Evolutionary conservation across 2,888 invertebrate species (phyloP).

Genomic region (Hyalella azteca): DNA sequence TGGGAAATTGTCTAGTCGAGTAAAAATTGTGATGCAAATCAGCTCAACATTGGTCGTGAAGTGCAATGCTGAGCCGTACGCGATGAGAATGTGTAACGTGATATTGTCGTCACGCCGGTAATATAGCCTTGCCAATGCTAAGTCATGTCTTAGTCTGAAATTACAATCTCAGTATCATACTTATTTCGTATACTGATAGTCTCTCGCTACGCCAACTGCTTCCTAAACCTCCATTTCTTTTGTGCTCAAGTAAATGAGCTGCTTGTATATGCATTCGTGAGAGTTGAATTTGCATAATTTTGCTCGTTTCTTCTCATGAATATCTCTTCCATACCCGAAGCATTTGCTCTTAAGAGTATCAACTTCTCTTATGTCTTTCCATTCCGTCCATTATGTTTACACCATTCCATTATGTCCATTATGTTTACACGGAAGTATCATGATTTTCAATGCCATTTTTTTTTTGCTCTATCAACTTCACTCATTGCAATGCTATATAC

Average conservation of each 20-base stretch:
- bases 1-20: too few species aligned
- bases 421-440: too few species aligned
- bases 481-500: too few species aligned
- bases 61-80: background rate
- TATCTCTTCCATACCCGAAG: background rate
- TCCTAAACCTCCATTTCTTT: too few species aligned
- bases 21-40: too few species aligned
- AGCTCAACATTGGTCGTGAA: too few species aligned
- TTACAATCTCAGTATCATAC: background rate
- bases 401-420: background rate
- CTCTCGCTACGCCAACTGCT: too few species aligned
- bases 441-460: too few species aligned
- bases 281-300: background rate
- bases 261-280: too few species aligned
- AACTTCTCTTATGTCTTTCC: background rate
- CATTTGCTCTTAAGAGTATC: background rate
- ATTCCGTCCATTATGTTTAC: background rate
- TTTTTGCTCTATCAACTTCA: too few species aligned
- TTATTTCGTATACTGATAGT: too few species aligned
- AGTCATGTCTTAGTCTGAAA: conserved; percentile 5
- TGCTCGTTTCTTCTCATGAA: background rate
- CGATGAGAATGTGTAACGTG: background rate
- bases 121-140: conserved; percentile 6
- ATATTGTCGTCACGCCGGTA: conserved; percentile 14
- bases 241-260: too few species aligned